Conservation (phyloP, 2,797 vertebrate species). For the Setipinna tenuifilis region DNA sequence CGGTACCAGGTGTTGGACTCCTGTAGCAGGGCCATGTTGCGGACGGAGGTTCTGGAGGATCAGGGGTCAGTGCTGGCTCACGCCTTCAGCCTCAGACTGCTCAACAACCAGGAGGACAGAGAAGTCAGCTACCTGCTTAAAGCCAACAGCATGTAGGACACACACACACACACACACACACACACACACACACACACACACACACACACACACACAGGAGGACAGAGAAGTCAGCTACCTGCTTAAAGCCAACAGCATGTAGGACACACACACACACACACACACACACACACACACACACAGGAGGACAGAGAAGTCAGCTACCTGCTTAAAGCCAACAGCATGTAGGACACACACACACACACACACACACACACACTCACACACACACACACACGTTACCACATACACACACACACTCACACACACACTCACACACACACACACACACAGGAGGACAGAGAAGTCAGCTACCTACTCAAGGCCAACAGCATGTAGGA, state of each 20-base stretch:
- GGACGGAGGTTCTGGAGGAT: slow-evolving; percentile 92
- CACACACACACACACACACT: slow-evolving; percentile 14
- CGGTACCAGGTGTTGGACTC: slow-evolving; percentile 95
- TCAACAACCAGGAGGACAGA: slow-evolving; percentile 92
- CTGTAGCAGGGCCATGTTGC: slow-evolving; percentile 87
- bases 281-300: too few relatives aligned
- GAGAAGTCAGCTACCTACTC: not conserved
- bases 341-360: slow-evolving; percentile 80
- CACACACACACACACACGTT: slow-evolving; percentile 16
- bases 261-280: slow-evolving; percentile 60
- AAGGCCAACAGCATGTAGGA: not conserved
- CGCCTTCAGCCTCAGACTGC: slow-evolving; percentile 81
- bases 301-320: slow-evolving; percentile 70
- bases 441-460: too few relatives aligned
- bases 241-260: slow-evolving; percentile 92
- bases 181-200: not conserved
- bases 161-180: slow-evolving; percentile 20
- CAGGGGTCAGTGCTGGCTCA: slow-evolving; percentile 91
- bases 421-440: too few relatives aligned
- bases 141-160: slow-evolving; percentile 87
- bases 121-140: slow-evolving; percentile 91
- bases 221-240: slow-evolving; percentile 88
- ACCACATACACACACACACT: too few relatives aligned
- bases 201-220: slow-evolving; percentile 67
- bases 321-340: slow-evolving; percentile 91